phyloP scores from a whole-genome alignment of 2,113 vertebrate genomes.

The Hipposideros armiger region DNA sequence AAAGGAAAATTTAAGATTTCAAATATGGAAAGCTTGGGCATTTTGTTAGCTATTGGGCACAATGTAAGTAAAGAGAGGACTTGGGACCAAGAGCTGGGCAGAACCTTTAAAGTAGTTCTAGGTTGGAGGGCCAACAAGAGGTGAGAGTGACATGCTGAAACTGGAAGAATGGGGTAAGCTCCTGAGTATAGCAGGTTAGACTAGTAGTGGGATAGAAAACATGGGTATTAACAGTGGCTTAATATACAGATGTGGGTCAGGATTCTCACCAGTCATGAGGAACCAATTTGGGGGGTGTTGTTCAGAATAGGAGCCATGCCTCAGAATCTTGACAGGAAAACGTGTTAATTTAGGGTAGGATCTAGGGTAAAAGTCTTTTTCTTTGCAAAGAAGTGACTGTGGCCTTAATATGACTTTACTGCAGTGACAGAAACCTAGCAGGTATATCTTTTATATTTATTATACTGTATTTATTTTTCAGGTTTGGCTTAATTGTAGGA shows the following conservation, averaged over 20 bases:
- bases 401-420: not conserved
- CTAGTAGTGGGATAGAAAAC: not conserved
- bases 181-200: not conserved
- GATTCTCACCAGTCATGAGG: not conserved
- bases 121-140: not conserved
- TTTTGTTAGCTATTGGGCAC: constrained; percentile 2
- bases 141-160: not conserved
- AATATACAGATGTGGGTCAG: not conserved
- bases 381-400: not conserved
- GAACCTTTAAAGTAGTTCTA: not conserved
- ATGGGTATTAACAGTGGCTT: not conserved
- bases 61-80: not conserved
- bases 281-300: constrained; percentile 3
- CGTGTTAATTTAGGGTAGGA: not conserved
- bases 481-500: not conserved
- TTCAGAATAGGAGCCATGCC: not conserved
- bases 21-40: not conserved
- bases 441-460: not conserved
- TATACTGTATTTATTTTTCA: not conserved
- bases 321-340: not conserved
- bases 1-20: constrained; percentile 19
- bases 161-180: not conserved
- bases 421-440: not conserved
- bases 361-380: not conserved
- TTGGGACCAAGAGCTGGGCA: not conserved